Evolutionary conservation across 2,113 vertebrate genomes (phyloP).

Genomic region (Phylloscopus trochiloides): DNA sequence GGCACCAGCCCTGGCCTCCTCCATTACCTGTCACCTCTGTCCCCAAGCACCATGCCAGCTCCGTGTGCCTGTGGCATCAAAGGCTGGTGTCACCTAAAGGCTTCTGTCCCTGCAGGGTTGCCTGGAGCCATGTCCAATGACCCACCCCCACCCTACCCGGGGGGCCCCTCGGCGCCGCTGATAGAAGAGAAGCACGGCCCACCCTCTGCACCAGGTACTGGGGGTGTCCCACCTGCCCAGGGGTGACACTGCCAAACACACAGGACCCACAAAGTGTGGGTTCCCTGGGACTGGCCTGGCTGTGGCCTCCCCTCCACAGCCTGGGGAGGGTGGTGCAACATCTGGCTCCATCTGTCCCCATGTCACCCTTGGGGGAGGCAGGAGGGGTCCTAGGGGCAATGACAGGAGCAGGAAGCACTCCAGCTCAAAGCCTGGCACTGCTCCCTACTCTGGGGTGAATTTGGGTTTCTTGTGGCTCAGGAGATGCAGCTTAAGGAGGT

Average conservation of each 20-base stretch:
- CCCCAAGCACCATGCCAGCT: rapidly evolving
- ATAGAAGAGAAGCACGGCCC: constrained; percentile 90
- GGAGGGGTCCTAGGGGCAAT: background rate
- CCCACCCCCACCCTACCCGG: constrained; percentile 93
- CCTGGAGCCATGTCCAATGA: constrained; percentile 85
- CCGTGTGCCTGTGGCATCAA: rapidly evolving
- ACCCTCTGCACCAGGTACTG: constrained; percentile 76
- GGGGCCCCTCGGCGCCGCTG: constrained; percentile 87
- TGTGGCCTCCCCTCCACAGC: background rate
- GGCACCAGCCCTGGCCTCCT: background rate
- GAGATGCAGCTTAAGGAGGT: background rate
- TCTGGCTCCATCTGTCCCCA: rapidly evolving
- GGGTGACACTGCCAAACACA: rapidly evolving
- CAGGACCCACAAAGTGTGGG: rapidly evolving
- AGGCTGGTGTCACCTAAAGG: background rate
- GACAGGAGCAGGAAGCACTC: background rate
- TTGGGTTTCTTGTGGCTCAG: background rate
- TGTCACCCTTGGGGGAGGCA: background rate
- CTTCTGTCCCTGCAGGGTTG: constrained; percentile 24
- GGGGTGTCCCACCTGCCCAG: background rate
- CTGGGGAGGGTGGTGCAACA: background rate
- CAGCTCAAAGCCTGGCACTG: background rate
- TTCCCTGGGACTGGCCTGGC: background rate
- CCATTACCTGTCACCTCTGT: rapidly evolving
- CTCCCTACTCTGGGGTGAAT: rapidly evolving